These are phyloP conservation scores for Sarcophilus harrisii DNA, from an alignment of 2,797 vertebrate genomes.

Conservation along the genomic window DNA sequence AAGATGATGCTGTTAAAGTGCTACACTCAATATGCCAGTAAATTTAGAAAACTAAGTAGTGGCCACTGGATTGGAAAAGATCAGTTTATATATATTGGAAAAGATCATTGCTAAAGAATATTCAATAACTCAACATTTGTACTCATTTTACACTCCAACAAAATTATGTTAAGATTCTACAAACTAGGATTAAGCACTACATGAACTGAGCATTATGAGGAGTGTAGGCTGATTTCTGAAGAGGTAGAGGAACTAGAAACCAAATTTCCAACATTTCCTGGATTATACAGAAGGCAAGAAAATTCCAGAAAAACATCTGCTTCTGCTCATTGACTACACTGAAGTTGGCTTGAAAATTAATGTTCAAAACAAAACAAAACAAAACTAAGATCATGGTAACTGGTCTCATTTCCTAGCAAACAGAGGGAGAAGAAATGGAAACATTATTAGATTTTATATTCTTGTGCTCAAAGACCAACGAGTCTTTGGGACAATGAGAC, in stretches of 20 bases:
- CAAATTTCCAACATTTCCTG: not conserved
- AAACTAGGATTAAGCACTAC: not conserved
- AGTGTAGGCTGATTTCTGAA: not conserved
- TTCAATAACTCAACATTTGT: not conserved
- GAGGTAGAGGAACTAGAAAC: not conserved
- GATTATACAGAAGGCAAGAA: not conserved
- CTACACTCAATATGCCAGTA: not conserved
- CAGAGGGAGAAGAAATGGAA: not conserved
- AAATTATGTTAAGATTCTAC: not conserved
- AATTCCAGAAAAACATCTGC: not conserved
- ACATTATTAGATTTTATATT: not conserved
- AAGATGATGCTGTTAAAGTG: not conserved
- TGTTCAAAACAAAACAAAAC: not conserved
- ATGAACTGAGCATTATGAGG: not conserved
- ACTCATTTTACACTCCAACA: not conserved
- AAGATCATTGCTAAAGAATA: not conserved
- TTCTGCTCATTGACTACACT: not conserved
- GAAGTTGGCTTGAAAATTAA: not conserved
- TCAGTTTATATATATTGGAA: too few species aligned
- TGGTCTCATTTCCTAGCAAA: not conserved
- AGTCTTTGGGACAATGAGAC: too few species aligned
- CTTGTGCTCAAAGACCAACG: not conserved
- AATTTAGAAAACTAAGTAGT: not conserved
- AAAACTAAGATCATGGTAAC: not conserved
- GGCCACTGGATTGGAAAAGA: conserved; percentile 2